Evolutionary conservation across 2,797 vertebrate genomes (phyloP).

Genomic region (Saxicola maurus): DNA sequence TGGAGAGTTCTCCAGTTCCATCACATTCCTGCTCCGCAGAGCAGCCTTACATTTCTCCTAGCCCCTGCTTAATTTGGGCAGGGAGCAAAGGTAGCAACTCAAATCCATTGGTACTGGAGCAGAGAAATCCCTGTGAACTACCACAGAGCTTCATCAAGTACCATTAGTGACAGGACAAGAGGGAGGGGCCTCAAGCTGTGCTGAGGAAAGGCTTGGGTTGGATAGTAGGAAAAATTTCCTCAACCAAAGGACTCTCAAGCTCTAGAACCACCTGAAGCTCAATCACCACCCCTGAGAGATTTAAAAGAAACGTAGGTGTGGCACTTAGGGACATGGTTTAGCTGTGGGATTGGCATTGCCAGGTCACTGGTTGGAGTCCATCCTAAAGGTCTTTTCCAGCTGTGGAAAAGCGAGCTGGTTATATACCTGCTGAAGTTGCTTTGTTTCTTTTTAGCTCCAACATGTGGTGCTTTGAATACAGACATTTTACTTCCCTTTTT

Average conservation of each 20-base stretch:
- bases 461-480: background rate
- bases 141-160: background rate
- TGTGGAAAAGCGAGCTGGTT: background rate
- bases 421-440: accelerated
- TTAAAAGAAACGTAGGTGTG: accelerated
- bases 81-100: background rate
- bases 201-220: background rate
- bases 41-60: background rate
- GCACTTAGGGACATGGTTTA: background rate
- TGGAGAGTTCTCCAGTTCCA: accelerated
- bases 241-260: background rate
- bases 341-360: background rate
- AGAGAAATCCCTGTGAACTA: background rate
- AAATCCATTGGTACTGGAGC: background rate
- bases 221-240: background rate
- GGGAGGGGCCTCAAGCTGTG: background rate
- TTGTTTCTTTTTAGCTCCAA: background rate
- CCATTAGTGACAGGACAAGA: background rate
- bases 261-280: background rate
- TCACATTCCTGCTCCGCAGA: background rate
- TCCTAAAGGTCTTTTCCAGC: background rate
- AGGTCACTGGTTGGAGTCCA: background rate
- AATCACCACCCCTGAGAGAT: background rate
- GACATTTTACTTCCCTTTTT: background rate
- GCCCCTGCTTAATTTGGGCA: background rate